Base-by-base conservation (phyloP, 1,140 invertebrate species). In the Whitmania pigra region DNA sequence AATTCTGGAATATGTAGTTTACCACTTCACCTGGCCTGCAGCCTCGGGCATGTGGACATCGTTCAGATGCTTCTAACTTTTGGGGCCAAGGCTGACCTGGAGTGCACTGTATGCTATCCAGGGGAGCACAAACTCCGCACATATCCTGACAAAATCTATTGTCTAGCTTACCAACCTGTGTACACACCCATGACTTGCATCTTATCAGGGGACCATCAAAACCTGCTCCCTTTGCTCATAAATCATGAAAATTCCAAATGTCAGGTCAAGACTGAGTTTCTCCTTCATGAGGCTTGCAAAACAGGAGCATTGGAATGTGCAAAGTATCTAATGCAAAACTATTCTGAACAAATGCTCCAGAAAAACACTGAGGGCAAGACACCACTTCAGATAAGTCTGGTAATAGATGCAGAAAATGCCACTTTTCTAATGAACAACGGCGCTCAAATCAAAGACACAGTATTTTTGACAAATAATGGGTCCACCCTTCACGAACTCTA, bases 401-500 rank as follows among this genome's bases (percentile, higher is more conserved):
- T 73, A 9, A 71, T 66, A 17, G 73, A 73, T 60, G 73, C 73
- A 31, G 73, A 73, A 31, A 73, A 67, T 60, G 73, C 73, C 17
- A 60, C 63, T 15, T 73, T 73, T 53, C 69, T 73, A 17, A 73
- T 73, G 53, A 55, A 71, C 68, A 73, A 73, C 36, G 73, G 73
- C 15, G 73, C 73, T 25, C 68, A 73, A 22, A 53, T 73, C 15
- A 73, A 73, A 43, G 73, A 73, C 31, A 71, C 67, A 25, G 73
- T 73, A 22, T 73, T 73, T 68, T 55, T 73, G 57, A 73, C 57
- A 25, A 69, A 73, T n/a, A 63, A 71, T 29, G 73, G 73, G 25
- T 73, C 73, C 31, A 73, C 73, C 4, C 68, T 73, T 27, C 73
- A 73, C 40, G 73, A 73, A 73, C 53, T 73, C 17, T 73, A 73